Percentiles rank a stretch among this genome's conserved stretches.
Conservation (phyloP, 2,888 invertebrate species). For the Melangyna quadrimaculata region DNA sequence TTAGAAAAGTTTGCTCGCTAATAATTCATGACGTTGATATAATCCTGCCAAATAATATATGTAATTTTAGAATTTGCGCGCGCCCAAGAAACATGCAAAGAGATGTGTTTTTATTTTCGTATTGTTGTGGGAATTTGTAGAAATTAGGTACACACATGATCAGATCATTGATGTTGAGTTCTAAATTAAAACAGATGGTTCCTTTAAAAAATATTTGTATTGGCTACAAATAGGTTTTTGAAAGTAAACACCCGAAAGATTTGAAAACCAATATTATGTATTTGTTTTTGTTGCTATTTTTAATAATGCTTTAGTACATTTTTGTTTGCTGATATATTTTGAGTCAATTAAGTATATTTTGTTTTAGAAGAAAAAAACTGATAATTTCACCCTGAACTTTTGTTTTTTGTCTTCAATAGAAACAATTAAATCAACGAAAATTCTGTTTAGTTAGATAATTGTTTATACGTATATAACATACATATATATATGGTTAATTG, state of each 20-base stretch:
- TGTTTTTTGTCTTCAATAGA: not conserved
- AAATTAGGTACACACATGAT: not conserved
- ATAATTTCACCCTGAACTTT: not conserved
- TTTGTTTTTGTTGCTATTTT: not conserved
- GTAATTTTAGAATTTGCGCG: not conserved
- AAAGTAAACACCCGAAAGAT: not conserved
- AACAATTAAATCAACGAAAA: not conserved
- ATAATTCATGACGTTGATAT: not conserved
- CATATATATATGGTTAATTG: too few species aligned
- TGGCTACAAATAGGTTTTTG: not conserved
- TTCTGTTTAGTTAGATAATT: not conserved
- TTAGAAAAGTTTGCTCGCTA: not conserved
- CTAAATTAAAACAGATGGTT: not conserved
- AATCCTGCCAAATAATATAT: not conserved
- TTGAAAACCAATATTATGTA: not conserved
- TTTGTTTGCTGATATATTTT: not conserved
- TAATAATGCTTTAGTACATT: not conserved
- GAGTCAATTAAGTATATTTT: not conserved
- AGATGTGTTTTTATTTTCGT: constrained; percentile 1
- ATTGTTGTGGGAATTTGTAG: not conserved
- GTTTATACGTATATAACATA: not conserved
- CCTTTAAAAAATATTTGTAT: not conserved
- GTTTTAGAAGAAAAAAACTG: not conserved
- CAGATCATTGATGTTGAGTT: not conserved
- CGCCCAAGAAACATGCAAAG: not conserved